A percentile compares a stretch with the other conserved stretches of the same genome.
phyloP scores from a whole-genome alignment of 2,888 invertebrate species.

The Pharmacophagus antenor region DNA sequence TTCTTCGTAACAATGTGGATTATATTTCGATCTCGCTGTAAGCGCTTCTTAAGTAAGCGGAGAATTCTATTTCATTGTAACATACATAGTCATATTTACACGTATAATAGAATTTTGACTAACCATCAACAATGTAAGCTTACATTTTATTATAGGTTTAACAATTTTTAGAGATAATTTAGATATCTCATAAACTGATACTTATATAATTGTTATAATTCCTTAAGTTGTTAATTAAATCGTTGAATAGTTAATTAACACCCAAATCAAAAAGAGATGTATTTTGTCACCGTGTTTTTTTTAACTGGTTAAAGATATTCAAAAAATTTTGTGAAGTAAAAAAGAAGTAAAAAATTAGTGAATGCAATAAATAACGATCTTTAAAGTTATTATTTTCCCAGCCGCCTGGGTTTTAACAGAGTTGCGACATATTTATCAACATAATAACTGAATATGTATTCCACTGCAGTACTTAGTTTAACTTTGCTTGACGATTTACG shows the following conservation, averaged over 20 bases:
- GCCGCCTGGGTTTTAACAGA: conserved; percentile 53
- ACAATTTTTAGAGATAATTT: neutral
- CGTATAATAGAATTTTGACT: too few relatives aligned
- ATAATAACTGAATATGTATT: conserved; percentile 75
- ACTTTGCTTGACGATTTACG: conserved; percentile 38
- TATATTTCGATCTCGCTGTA: conserved; percentile 72
- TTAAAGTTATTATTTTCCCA: conserved; percentile 46
- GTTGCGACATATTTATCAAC: conserved; percentile 67
- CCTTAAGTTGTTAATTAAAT: too few relatives aligned
- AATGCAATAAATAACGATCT: conserved; percentile 40
- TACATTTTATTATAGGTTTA: too few relatives aligned
- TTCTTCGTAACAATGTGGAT: conserved; percentile 69
- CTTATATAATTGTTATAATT: too few relatives aligned
- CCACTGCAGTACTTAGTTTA: conserved; percentile 56
- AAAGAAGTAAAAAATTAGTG: conserved; percentile 22
- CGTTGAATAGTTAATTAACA: too few relatives aligned
- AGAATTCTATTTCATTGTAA: conserved; percentile 43
- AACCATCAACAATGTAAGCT: too few relatives aligned
- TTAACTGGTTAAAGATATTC: too few relatives aligned
- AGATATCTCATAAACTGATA: neutral
- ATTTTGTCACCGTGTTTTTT: too few relatives aligned
- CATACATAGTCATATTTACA: conserved; percentile 31
- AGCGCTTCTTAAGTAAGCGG: conserved; percentile 72
- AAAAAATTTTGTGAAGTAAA: too few relatives aligned
- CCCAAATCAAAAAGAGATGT: too few relatives aligned